Percentiles rank a stretch among this genome's conserved stretches.
Conservation (phyloP, 2,888 invertebrate species). For the Tenthredo scrophulariae region DNA sequence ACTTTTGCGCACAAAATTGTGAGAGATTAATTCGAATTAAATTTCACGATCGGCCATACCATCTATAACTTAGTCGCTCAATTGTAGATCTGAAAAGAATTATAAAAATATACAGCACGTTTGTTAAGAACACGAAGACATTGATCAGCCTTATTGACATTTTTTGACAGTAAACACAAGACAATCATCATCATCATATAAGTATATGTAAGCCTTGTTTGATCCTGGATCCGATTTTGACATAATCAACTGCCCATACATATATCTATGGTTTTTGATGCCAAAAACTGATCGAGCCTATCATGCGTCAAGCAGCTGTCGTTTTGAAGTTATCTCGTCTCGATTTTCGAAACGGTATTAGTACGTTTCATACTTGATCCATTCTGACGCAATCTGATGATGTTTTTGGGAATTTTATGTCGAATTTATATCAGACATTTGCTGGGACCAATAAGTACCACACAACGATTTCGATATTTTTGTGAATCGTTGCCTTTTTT, state of each 20-base stretch:
- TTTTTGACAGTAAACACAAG: background rate
- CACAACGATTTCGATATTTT: too few species aligned
- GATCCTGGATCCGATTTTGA: background rate
- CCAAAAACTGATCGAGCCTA: background rate
- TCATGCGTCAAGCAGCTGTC: background rate
- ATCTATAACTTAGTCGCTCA: background rate
- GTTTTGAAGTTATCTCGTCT: background rate
- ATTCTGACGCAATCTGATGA: background rate
- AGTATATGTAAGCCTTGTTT: background rate
- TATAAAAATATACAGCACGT: background rate
- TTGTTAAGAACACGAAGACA: background rate
- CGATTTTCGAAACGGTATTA: background rate
- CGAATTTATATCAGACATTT: too few species aligned
- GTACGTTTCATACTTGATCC: background rate
- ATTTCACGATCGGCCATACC: constrained; percentile 18
- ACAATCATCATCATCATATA: background rate
- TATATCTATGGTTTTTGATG: background rate
- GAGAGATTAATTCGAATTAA: constrained; percentile 27
- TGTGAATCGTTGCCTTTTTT: too few species aligned
- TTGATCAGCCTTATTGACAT: background rate
- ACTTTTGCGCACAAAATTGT: constrained; percentile 33
- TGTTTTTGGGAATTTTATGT: background rate
- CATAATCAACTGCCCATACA: background rate
- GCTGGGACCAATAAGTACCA: too few species aligned
- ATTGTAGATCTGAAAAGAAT: background rate